Evolutionary conservation across 2,888 invertebrate genomes (phyloP).

Genomic region (Limnephilus marmoratus): DNA sequence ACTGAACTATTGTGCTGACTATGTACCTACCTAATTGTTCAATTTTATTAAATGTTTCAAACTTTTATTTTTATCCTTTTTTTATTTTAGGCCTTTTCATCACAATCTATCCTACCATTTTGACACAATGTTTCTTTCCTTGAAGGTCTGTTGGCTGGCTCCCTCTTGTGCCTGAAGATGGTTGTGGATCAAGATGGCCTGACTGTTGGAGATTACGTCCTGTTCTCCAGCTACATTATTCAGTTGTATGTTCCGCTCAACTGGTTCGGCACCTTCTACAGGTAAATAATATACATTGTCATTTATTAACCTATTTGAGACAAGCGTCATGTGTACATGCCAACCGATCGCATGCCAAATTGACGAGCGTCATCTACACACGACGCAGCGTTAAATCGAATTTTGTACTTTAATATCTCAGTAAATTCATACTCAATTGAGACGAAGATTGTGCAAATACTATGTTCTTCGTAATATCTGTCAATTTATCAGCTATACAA

Average conservation of each 20-base stretch:
- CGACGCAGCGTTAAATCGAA: no score
- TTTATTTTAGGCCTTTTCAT: no score
- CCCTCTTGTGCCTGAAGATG: slow-evolving; percentile 92
- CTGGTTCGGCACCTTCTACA: slow-evolving; percentile 98
- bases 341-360: no score
- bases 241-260: slow-evolving; percentile 97
- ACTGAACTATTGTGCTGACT: neutral
- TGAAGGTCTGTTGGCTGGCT: slow-evolving; percentile 86
- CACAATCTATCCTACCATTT: no score
- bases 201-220: slow-evolving; percentile 96
- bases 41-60: no score
- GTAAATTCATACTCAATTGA: no score
- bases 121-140: slow-evolving; percentile 5
- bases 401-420: no score
- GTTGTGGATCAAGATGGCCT: slow-evolving; percentile 84
- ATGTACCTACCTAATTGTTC: neutral
- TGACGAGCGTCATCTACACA: no score
- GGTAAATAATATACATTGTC: slow-evolving; percentile 76
- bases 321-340: no score
- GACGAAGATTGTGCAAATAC: no score
- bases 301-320: neutral
- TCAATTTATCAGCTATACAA: no score
- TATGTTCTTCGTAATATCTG: no score
- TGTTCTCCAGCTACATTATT: slow-evolving; percentile 96
- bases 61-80: neutral